Base-by-base conservation (phyloP, 2,888 invertebrate genomes). In the Macroteleia sp. region DNA sequence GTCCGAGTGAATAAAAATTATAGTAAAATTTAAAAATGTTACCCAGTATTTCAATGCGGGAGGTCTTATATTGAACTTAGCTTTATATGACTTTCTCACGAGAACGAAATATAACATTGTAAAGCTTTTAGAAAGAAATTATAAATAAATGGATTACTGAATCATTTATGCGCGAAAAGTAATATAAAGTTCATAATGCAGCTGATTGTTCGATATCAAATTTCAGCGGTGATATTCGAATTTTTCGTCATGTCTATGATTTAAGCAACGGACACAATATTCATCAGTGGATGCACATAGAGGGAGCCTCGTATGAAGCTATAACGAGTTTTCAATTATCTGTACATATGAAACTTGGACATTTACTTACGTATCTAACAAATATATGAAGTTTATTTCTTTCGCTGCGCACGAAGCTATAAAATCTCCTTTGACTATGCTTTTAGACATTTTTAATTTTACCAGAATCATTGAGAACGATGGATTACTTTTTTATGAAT, bases 91-190 rank as follows among this genome's bases (percentile, higher is more conserved):
- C 41, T 56, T 54, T 41, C 32, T 8, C 17, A 14, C n/a, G 34
- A 20, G 22, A 17, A 34, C n/a, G 9, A n/a, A 42, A 20, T 12
- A 10, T 20, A 42, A 30, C 42, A 12, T 12, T 8, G 9, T 19
- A 42, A 32, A 25, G 44, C 16, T 32, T 62, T 62, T 19, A 28
- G 14, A 50, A 39, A 39, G 50, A 52, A 41, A 64, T 41, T 52
- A 64, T 64, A 52, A 52, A 64, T 52, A 52, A 50, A 28, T 52
- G 5, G 22, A 42, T 42, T 41, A 50, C 12, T 41, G 42, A 64
- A 64, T 52, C 30, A 42, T 52, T 50, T 52, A 52, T 41, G 25
- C n/a, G 48, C 48, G 14, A 48, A 48, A 62, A 62, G 39, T 62
- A 62, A 30, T 62, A 62, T 62, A 50, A 50, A 61, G 39, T 50